Conservation (phyloP, 2,888 invertebrate species). For the Deroplatys truncata region DNA sequence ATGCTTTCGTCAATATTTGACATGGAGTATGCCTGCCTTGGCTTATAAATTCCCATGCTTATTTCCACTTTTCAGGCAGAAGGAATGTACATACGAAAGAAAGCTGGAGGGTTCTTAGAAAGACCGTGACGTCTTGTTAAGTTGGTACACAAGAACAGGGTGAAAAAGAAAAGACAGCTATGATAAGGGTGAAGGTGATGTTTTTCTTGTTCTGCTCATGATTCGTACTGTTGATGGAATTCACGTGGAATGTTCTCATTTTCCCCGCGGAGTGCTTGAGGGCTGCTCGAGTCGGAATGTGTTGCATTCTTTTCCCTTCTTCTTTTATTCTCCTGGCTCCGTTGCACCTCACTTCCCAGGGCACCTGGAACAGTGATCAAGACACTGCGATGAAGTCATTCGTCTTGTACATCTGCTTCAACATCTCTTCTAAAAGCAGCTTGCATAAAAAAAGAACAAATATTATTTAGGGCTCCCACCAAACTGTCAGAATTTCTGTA, state of each 20-base stretch:
- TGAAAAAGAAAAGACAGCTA: not conserved
- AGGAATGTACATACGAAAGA: not conserved
- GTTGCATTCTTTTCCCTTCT: not conserved
- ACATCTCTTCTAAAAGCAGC: not conserved
- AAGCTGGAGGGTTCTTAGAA: not conserved
- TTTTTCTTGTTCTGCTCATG: not conserved
- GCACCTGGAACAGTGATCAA: not conserved
- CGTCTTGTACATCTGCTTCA: not conserved
- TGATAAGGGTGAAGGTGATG: not conserved
- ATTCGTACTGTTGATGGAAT: not conserved
- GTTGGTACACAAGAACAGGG: not conserved
- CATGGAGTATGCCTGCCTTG: not conserved
- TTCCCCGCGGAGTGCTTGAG: not conserved
- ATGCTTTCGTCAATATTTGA: not conserved
- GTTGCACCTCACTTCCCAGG: not conserved
- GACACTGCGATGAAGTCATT: not conserved
- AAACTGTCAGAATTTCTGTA: too few species aligned
- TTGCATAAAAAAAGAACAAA: too few species aligned
- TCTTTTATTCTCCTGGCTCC: not conserved
- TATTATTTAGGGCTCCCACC: too few species aligned
- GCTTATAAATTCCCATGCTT: not conserved
- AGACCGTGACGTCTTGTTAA: not conserved
- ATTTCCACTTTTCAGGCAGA: not conserved
- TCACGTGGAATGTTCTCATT: not conserved
- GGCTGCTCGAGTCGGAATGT: not conserved